Conservation (phyloP, 2,797 vertebrate genomes). For the Acanthis flammea region DNA sequence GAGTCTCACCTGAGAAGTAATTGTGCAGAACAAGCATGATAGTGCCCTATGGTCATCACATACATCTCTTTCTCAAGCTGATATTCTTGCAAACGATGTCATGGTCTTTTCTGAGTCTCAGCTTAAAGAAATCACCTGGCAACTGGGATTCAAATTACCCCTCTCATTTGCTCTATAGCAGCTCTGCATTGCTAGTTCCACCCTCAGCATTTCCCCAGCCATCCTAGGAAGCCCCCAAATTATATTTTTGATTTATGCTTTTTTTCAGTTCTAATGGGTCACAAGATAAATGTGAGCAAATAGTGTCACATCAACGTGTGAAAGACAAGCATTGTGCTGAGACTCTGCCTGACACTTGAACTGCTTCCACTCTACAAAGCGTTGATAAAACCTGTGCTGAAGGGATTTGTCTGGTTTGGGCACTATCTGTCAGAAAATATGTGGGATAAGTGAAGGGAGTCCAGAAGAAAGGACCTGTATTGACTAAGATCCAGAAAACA, state of each 20-base stretch:
- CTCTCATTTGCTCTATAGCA: not conserved
- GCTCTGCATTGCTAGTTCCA: not conserved
- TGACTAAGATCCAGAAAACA: not conserved
- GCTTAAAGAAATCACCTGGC: not conserved
- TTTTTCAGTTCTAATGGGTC: not conserved
- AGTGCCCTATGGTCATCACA: not conserved
- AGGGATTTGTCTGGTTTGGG: not conserved
- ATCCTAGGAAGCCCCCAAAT: not conserved
- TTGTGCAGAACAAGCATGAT: not conserved
- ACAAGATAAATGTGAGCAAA: not conserved
- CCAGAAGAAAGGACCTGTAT: not conserved
- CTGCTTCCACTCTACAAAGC: not conserved
- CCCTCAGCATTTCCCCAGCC: not conserved
- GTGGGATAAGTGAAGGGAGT: not conserved
- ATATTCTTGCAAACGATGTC: not conserved
- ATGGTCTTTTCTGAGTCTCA: not conserved
- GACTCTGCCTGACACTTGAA: not conserved
- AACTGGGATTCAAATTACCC: not conserved
- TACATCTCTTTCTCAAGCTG: not conserved
- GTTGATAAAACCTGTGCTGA: not conserved
- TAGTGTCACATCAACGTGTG: fast-evolving
- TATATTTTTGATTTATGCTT: not conserved
- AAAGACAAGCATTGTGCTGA: not conserved
- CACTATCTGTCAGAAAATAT: not conserved
- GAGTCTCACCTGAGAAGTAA: not conserved